A percentile compares a stretch with the other conserved stretches of the same genome.
Evolutionary conservation across 2,797 vertebrate species (phyloP).

Genomic region (Rhyacichthys aspro): DNA sequence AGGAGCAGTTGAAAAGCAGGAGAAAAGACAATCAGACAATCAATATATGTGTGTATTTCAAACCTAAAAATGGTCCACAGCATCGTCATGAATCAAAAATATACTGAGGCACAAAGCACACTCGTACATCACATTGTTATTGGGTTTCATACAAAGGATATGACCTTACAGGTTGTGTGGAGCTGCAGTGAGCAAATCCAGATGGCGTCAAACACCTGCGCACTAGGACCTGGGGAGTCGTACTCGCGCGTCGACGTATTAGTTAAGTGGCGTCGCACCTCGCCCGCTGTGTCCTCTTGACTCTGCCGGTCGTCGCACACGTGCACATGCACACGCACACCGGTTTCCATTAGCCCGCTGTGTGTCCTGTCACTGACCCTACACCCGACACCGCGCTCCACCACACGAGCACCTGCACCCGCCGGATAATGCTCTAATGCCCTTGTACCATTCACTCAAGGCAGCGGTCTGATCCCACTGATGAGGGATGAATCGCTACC

Average conservation of each 20-base stretch:
- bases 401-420: slow-evolving; percentile 8
- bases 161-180: slow-evolving; percentile 17
- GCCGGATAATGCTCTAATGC: slow-evolving; percentile 1
- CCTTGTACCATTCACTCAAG: background rate
- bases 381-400: slow-evolving; percentile 18
- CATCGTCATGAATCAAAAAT: too few relatives aligned
- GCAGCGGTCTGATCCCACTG: background rate
- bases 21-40: too few relatives aligned
- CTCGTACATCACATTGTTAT: slow-evolving; percentile 5
- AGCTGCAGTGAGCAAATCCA: background rate
- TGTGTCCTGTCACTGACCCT: slow-evolving; percentile 24
- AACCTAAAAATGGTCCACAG: too few relatives aligned
- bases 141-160: slow-evolving; percentile 12
- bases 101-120: slow-evolving; percentile 4
- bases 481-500: slow-evolving; percentile 20
- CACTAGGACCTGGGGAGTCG: slow-evolving; percentile 14
- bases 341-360: slow-evolving; percentile 24
- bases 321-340: slow-evolving; percentile 17
- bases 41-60: too few relatives aligned
- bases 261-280: slow-evolving; percentile 32
- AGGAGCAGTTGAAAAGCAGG: too few relatives aligned
- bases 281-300: slow-evolving; percentile 22
- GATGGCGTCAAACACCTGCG: slow-evolving; percentile 10
- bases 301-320: slow-evolving; percentile 18
- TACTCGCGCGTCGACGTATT: slow-evolving; percentile 12